Evolutionary conservation across 1,140 invertebrate species (phyloP), one percentile per base, ranked within the genome.

Genomic region (Chelonus insularis): DNA sequence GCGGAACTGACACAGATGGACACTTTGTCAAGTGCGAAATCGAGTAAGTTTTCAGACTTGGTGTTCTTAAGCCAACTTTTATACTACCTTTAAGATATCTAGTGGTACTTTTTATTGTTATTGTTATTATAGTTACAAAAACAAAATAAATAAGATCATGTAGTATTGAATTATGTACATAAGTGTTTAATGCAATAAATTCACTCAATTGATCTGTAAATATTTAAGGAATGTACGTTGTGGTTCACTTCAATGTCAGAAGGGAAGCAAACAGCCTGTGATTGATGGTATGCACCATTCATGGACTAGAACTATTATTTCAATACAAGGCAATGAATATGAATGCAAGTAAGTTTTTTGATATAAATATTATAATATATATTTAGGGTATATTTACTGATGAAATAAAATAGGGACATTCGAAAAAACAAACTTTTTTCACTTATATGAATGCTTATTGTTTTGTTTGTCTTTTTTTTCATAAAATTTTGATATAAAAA

Each of bases 341-440:
- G 92, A 95, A 76, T 96, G 94, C 92, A 96, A 96, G 92, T 95
- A 79, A 88, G 90, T 88, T 9, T n/a, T n/a, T n/a, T n/a, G n/a
- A n/a, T n/a, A n/a, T n/a, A n/a, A n/a, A n/a, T n/a, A n/a, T n/a
- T n/a, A n/a, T n/a, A n/a, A n/a, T n/a, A n/a, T n/a, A n/a, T n/a
- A n/a, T n/a, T n/a, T n/a, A n/a, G n/a, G n/a, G 14, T 43, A 47
- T 37, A 23, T 16, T 18, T 32, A n/a, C n/a, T n/a, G n/a, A n/a
- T n/a, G n/a, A n/a, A n/a, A n/a, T n/a, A n/a, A n/a, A n/a, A n/a
- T n/a, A n/a, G n/a, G n/a, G n/a, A n/a, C n/a, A n/a, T n/a, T n/a
- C n/a, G n/a, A n/a, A n/a, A n/a, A n/a, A n/a, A n/a, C n/a, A n/a
- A n/a, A n/a, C n/a, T n/a, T n/a, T n/a, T n/a, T n/a, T n/a, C n/a